Evolutionary conservation across 2,888 invertebrate genomes (phyloP), one percentile per base, ranked within the genome.

Genomic region (Dynastes maya): DNA sequence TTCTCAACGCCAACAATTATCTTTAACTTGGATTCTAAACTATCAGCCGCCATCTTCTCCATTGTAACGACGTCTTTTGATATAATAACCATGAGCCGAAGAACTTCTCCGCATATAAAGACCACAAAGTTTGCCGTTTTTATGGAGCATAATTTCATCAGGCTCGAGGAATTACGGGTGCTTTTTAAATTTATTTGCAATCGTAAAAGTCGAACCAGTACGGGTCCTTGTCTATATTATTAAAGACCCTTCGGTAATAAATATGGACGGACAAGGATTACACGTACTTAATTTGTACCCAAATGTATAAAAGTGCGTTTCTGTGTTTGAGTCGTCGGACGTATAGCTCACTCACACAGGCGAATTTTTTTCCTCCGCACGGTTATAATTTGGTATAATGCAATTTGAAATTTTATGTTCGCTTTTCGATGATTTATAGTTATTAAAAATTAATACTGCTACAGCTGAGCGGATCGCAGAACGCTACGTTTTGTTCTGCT

Each of bases 141-240:
- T 87, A 87, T 85, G 86, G 85, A 83, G 85, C 86, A 87, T 87
- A 86, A 87, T 86, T 87, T 87, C 86, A 87, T 87, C 87, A 85
- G 83, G 78, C 67, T 82, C 79, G 78, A 83, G 84, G 85, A 86
- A 86, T 86, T 86, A 85, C 86, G 37, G 84, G 85, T 83, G 83
- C 84, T 86, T 86, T 85, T 86, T 86, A 84, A 85, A 85, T 83
- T 86, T 86, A 86, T 85, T 83, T 82, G 68, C 77, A 85, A 85
- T 84, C 84, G 83, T 87, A 86, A 86, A 86, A 83, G 85, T 85
- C 85, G 81, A 8, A n/a, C 58, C 71, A 63, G 45, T 64, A 77
- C 53, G 29, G 27, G 67, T 85, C 86, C 85, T 84, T 83, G 85
- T 85, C 85, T 86, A 85, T 85, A 84, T 86, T 85, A 86, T 86